Conservation (phyloP, 37 sponge, comb jelly and placozoan genomes). For the Chondrilla cf. caribensis region DNA sequence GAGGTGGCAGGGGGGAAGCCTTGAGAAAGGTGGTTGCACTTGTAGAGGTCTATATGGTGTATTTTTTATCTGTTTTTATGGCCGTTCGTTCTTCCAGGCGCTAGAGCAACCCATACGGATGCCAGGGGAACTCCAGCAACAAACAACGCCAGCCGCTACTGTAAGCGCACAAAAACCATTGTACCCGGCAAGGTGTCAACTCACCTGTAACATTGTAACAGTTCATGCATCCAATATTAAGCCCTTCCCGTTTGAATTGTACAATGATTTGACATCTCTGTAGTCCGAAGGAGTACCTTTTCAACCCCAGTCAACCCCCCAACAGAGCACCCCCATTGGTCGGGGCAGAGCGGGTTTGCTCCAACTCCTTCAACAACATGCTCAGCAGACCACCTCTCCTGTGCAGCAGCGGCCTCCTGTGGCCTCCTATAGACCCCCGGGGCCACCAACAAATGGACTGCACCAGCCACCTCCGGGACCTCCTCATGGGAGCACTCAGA, state of each 20-base stretch:
- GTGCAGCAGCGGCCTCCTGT: not conserved
- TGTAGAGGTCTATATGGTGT: not conserved
- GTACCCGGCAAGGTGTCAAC: too few species aligned
- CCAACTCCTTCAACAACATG: constrained; percentile 14
- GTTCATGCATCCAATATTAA: too few species aligned
- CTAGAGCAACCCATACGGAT: constrained; percentile 42
- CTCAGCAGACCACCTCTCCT: not conserved
- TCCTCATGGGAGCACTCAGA: too few species aligned
- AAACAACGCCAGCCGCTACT: not conserved
- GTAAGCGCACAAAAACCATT: not conserved
- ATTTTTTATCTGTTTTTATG: not conserved
- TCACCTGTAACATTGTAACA: too few species aligned
- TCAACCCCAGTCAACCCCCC: not conserved
- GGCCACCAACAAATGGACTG: too few species aligned
- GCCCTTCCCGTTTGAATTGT: too few species aligned
- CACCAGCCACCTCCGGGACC: too few species aligned
- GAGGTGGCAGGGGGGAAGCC: constrained; percentile 73
- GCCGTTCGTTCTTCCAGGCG: constrained; percentile 7
- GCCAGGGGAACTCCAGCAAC: constrained; percentile 39
- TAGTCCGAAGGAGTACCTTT: not conserved
- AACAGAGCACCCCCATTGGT: not conserved
- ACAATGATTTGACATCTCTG: not conserved
- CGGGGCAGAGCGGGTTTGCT: constrained; percentile 9
- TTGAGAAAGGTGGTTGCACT: constrained; percentile 36
- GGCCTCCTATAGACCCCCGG: too few species aligned